Percentiles rank a stretch among this genome's conserved stretches.
Conservation (phyloP, 2,113 vertebrate species). For the Laticauda laticaudata region DNA sequence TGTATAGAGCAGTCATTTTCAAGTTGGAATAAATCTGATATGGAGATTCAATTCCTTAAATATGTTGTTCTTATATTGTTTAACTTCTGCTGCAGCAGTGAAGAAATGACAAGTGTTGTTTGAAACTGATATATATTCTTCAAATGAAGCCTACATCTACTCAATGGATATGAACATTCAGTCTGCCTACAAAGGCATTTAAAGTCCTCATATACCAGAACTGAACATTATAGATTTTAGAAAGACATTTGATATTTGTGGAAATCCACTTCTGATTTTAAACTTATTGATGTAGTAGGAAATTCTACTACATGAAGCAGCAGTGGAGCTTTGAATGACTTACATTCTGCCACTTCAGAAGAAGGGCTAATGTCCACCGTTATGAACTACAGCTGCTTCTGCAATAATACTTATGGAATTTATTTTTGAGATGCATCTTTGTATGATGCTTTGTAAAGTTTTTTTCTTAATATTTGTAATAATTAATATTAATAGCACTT, state of each 20-base stretch:
- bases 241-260: not conserved
- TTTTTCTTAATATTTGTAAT: not conserved
- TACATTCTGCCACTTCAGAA: not conserved
- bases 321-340: not conserved
- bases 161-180: not conserved
- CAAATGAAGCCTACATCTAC: not conserved
- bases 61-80: not conserved
- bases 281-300: not conserved
- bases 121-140: not conserved
- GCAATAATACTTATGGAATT: not conserved
- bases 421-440: not conserved
- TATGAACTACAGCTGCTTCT: not conserved
- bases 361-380: not conserved
- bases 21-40: not conserved
- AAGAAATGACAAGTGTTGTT: not conserved
- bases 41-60: not conserved
- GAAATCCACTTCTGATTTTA: not conserved
- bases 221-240: not conserved
- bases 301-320: not conserved
- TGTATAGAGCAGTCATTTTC: not conserved
- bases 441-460: not conserved
- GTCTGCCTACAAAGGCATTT: not conserved
- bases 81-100: not conserved
- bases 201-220: not conserved
- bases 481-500: not conserved